A percentile compares a stretch with the other conserved stretches of the same genome.
Conservation (phyloP, 2,888 invertebrate species). For the Hirtodrosophila alboralis region DNA sequence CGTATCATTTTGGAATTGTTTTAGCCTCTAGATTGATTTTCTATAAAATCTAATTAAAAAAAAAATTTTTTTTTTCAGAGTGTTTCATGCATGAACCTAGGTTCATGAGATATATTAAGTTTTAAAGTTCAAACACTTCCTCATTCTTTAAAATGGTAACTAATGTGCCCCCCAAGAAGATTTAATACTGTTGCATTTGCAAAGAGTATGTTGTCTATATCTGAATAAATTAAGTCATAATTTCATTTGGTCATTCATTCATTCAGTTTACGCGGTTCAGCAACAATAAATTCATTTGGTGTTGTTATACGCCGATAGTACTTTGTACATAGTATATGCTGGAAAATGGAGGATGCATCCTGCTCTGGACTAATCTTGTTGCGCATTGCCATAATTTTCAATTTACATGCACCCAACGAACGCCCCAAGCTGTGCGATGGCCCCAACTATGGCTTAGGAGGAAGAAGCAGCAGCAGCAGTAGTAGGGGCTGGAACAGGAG, state of each 20-base stretch:
- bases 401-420: slow-evolving; percentile 67
- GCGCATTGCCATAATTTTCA: slow-evolving; percentile 79
- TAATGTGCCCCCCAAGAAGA: no score
- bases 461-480: background rate
- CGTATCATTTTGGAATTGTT: no score
- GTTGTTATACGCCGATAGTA: slow-evolving; percentile 24
- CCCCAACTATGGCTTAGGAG: no score
- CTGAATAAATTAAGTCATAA: slow-evolving; percentile 71
- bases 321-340: no score
- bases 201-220: slow-evolving; percentile 16
- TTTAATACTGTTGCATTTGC: no score
- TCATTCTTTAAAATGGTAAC: no score
- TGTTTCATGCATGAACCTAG: no score
- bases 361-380: slow-evolving; percentile 72
- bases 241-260: slow-evolving; percentile 60
- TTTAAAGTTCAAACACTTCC: no score
- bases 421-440: slow-evolving; percentile 23
- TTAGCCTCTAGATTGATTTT: no score
- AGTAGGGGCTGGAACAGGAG: background rate
- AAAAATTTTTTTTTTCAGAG: no score
- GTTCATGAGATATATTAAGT: no score
- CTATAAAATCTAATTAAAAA: no score
- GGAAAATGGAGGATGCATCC: slow-evolving; percentile 27
- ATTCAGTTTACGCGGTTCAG: slow-evolving; percentile 59
- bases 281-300: slow-evolving; percentile 69